phyloP scores from a whole-genome alignment of 2,797 vertebrate species.

The Sebastes itinus region DNA sequence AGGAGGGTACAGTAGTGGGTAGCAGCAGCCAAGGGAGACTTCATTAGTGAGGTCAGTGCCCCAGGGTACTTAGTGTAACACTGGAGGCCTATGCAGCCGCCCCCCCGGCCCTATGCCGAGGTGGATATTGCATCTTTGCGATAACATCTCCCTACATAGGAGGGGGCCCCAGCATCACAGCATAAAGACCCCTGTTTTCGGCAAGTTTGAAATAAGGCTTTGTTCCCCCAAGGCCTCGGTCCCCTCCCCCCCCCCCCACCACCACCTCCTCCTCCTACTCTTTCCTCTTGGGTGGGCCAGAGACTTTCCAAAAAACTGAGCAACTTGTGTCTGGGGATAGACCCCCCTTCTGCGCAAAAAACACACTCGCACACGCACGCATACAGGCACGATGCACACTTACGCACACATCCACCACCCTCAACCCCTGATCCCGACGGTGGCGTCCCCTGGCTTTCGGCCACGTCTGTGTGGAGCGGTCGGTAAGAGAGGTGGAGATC shows the following conservation, averaged over 20 bases:
- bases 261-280: slow-evolving; percentile 74
- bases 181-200: slow-evolving; percentile 84
- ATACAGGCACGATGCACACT: slow-evolving; percentile 52
- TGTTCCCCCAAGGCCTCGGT: slow-evolving; percentile 75
- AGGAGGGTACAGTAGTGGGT: slow-evolving; percentile 79
- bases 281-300: slow-evolving; percentile 83
- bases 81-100: slow-evolving; percentile 78
- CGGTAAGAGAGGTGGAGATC: slow-evolving; percentile 64
- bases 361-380: slow-evolving; percentile 44
- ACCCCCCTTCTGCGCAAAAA: slow-evolving; percentile 56
- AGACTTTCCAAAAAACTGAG: slow-evolving; percentile 84
- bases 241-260: slow-evolving; percentile 40
- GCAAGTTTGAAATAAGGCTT: slow-evolving; percentile 84
- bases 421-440: slow-evolving; percentile 62
- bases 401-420: slow-evolving; percentile 44
- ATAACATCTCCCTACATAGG: slow-evolving; percentile 83
- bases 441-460: slow-evolving; percentile 74
- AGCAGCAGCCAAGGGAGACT: slow-evolving; percentile 76
- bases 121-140: slow-evolving; percentile 85
- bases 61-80: slow-evolving; percentile 79
- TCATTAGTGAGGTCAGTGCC: slow-evolving; percentile 82
- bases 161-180: slow-evolving; percentile 77
- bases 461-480: slow-evolving; percentile 71
- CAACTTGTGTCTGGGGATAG: slow-evolving; percentile 81
- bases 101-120: slow-evolving; percentile 68